Evolutionary conservation across 2,113 vertebrate species (phyloP).

Genomic region (Corythoichthys intestinalis): DNA sequence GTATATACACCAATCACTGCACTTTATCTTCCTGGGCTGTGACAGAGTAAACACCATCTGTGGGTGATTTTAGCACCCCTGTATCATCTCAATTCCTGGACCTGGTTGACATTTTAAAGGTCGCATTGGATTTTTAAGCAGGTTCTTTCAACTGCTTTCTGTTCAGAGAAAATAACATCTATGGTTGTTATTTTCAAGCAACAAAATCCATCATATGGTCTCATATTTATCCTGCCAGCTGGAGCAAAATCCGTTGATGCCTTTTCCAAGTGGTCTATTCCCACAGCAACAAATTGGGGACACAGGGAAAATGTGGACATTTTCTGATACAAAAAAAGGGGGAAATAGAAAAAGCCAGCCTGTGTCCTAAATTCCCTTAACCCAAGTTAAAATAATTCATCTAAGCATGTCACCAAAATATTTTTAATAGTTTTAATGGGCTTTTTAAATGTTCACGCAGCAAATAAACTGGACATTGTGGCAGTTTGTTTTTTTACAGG

Average conservation of each 20-base stretch:
- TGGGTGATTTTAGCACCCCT: background rate
- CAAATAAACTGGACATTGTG: too few species aligned
- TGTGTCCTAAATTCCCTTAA: too few species aligned
- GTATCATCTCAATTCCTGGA: constrained; percentile 4
- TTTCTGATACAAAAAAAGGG: background rate
- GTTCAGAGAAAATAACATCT: constrained; percentile 3
- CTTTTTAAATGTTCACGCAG: background rate
- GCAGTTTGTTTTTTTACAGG: background rate
- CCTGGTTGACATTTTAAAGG: constrained; percentile 7
- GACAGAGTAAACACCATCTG: constrained; percentile 1
- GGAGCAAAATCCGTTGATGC: constrained; percentile 5
- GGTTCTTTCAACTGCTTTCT: constrained; percentile 6
- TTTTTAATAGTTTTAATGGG: background rate
- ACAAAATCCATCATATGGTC: constrained; percentile 9
- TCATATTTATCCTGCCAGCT: constrained; percentile 9
- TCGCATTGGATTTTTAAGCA: constrained; percentile 2
- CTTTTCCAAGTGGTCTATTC: constrained; percentile 11
- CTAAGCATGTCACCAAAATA: background rate
- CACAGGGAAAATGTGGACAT: constrained; percentile 1
- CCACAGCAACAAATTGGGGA: constrained; percentile 3
- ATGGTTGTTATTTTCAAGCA: constrained; percentile 9
- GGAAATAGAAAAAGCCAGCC: background rate
- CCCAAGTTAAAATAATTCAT: background rate
- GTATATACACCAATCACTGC: background rate
- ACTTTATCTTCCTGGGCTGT: background rate